Base-by-base conservation (phyloP, 2,113 vertebrate genomes). In the Calidris pygmaea region DNA sequence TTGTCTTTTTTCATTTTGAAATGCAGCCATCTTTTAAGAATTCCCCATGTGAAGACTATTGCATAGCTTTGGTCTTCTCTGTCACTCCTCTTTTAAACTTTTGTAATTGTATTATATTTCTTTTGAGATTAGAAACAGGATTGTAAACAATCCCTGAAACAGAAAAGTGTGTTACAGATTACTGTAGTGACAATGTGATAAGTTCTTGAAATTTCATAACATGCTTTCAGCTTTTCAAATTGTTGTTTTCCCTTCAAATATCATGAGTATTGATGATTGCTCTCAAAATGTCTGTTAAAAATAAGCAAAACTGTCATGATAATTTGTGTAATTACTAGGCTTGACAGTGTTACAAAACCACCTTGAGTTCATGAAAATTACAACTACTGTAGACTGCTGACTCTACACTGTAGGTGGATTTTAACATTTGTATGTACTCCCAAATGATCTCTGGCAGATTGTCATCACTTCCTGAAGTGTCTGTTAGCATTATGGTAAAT, bases 181-280 rank as follows among this genome's bases (percentile, higher is more conserved):
- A 68, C 2, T 60, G 24, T 7, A 27, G n/a, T 43, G 15, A 67
- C 3, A 60, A 53, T 5, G 7, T 37, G 15, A 72, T 20, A 2
- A 4, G 45, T 89, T 68, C 52, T 43, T 14, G 2, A 82, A 34
- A 85, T 58, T 59, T 30, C 5, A 16, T 58, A 48, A 41, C 6
- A 23, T 50, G 47, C 5, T 17, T 63, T 78, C 47, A 43, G 1
- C 3, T 65, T 89, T 71, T 60, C 48, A 58, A 59, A 71, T 68
- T 47, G 4, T 22, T 68, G 4, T 2, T 85, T 80, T 89, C 75
- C 6, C 23, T 84, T 50, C 48, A 75, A 55, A 63, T 60, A 27
- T 18, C 0, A 0, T 59, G 5, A n/a, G 2, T 34, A 35, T 34
- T 79, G 47, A 58, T 34, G 19, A 67, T 32, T 39, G 34, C 5